Conservation (phyloP, 1,140 invertebrate species). For the Ylistrum balloti region DNA sequence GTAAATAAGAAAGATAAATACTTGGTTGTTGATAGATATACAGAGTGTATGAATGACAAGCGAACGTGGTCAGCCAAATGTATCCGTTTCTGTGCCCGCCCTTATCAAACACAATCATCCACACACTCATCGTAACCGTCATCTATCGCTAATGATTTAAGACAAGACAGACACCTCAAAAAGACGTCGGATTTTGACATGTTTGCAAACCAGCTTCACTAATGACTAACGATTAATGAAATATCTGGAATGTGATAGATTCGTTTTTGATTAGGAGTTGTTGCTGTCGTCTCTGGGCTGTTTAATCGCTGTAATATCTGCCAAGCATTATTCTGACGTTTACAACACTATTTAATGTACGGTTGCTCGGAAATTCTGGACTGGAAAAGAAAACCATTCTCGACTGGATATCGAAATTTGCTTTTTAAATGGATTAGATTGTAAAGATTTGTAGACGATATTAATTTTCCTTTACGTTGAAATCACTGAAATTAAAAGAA, state of each 20-base stretch:
- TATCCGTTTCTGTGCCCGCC: not conserved
- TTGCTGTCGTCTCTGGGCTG: not conserved
- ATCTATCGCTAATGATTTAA: conserved; percentile 28
- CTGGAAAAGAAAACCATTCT: not conserved
- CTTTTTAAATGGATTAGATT: no score
- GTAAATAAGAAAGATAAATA: not conserved
- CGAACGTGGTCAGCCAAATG: not conserved
- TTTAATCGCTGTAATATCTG: not conserved
- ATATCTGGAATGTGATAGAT: conserved; percentile 17
- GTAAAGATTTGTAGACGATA: no score
- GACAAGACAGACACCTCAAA: not conserved
- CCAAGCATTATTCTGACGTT: not conserved
- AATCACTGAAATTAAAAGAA: no score
- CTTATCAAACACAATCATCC: not conserved
- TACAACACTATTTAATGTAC: not conserved
- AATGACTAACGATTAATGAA: conserved; percentile 35
- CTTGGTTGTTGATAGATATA: not conserved
- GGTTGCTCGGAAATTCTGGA: not conserved
- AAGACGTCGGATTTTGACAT: conserved; percentile 7
- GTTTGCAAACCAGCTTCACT: conserved; percentile 8
- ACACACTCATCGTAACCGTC: not conserved
- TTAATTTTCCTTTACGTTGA: no score
- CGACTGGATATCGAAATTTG: no score
- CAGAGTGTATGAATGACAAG: not conserved
- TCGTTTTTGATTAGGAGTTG: conserved; percentile 8